Evolutionary conservation across 2,113 vertebrate species (phyloP).

Genomic region (Plecturocebus donacophilus): DNA sequence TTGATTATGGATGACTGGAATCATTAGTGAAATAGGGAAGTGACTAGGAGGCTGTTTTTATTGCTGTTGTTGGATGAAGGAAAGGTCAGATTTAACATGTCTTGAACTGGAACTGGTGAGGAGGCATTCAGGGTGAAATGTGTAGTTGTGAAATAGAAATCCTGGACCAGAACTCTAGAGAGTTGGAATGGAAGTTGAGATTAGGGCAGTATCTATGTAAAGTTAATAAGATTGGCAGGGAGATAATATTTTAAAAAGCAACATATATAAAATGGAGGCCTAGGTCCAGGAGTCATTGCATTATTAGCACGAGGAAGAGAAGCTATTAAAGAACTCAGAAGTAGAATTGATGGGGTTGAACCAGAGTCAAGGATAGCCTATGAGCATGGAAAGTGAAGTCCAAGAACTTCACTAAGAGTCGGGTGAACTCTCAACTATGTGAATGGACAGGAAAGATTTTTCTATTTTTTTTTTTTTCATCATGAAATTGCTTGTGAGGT

Average conservation of each 20-base stretch:
- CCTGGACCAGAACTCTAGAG: neutral
- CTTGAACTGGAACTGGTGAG: neutral
- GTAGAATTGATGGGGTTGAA: neutral
- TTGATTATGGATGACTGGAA: neutral
- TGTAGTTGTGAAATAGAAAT: neutral
- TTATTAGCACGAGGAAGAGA: neutral
- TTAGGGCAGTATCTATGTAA: neutral
- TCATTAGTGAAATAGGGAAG: neutral
- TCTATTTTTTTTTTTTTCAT: neutral
- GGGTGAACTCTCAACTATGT: neutral
- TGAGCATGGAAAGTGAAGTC: neutral
- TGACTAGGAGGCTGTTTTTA: neutral
- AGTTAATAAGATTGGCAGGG: neutral
- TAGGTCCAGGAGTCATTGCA: neutral
- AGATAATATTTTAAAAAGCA: neutral
- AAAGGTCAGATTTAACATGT: neutral
- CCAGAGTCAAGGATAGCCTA: neutral
- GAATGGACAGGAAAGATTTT: neutral
- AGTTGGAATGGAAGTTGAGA: neutral
- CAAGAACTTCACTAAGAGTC: neutral
- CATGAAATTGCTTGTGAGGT: neutral
- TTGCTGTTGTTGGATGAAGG: neutral
- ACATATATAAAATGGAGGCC: neutral
- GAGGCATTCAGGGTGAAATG: neutral
- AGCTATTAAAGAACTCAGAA: neutral